A percentile compares a stretch with the other conserved stretches of the same genome.
These are phyloP conservation scores for Deroptyus accipitrinus DNA, from an alignment of 2,113 vertebrate species.

Conservation along the genomic window DNA sequence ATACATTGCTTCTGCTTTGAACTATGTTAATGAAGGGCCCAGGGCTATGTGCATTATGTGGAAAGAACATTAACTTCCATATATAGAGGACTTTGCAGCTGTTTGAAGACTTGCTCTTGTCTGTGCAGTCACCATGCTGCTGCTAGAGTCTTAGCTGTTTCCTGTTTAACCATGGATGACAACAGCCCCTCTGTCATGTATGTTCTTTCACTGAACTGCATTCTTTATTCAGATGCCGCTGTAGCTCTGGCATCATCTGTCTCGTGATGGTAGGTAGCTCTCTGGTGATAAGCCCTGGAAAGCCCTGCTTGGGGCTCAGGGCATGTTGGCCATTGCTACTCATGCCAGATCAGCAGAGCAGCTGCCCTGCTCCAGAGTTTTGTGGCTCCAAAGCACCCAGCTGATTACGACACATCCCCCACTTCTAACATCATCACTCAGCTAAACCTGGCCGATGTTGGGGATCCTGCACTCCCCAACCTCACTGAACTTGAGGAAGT, in stretches of 20 bases:
- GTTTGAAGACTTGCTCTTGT: background rate
- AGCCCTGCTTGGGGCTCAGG: background rate
- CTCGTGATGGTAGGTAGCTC: background rate
- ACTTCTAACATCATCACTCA: fast-evolving
- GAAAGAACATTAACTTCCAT: background rate
- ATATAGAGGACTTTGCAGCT: background rate
- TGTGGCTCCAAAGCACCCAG: background rate
- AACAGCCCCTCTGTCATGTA: fast-evolving
- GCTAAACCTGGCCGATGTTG: background rate
- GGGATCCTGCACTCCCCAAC: background rate
- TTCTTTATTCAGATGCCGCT: background rate
- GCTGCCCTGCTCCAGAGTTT: background rate
- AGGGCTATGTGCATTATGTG: background rate
- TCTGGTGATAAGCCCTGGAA: too few relatives aligned
- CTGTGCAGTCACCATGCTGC: background rate
- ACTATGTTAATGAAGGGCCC: background rate
- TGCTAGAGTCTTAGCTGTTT: background rate
- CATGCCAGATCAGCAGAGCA: background rate
- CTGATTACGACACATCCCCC: too few relatives aligned
- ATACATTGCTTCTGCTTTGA: background rate
- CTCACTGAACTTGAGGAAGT: background rate
- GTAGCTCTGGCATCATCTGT: background rate
- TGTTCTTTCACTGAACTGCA: background rate
- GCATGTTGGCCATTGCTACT: background rate
- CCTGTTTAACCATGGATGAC: background rate